phyloP scores from a whole-genome alignment of 2,888 invertebrate species.

The Alviniconcha strummeri region DNA sequence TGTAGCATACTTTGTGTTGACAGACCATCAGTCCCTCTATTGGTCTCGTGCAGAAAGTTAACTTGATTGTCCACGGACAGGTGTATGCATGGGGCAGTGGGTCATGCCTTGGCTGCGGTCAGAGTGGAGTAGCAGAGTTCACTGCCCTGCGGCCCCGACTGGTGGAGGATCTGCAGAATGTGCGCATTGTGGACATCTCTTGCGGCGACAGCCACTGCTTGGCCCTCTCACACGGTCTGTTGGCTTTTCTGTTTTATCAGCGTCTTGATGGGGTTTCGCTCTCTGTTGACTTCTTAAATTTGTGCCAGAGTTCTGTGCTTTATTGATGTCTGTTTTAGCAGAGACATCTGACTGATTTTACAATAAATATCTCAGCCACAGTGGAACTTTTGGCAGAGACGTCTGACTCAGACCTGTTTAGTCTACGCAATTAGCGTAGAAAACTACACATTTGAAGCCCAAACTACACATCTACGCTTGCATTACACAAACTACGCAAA shows the following conservation, averaged over 20 bases:
- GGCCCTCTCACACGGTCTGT: slow-evolving; percentile 77
- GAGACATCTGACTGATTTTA: too few relatives aligned
- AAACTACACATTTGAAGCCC: too few relatives aligned
- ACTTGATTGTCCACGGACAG: slow-evolving; percentile 48
- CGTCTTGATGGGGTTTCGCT: neutral
- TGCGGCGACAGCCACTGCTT: slow-evolving; percentile 80
- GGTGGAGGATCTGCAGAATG: slow-evolving; percentile 76
- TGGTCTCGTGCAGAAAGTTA: too few relatives aligned
- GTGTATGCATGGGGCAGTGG: slow-evolving; percentile 81
- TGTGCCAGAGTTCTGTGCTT: neutral
- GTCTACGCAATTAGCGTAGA: too few relatives aligned
- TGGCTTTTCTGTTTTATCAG: neutral
- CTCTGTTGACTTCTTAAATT: too few relatives aligned
- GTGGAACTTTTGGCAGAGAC: too few relatives aligned
- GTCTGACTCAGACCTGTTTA: too few relatives aligned
- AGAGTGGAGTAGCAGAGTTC: slow-evolving; percentile 77
- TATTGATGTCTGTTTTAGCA: neutral
- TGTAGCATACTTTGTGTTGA: too few relatives aligned
- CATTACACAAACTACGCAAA: too few relatives aligned
- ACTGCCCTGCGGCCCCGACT: slow-evolving; percentile 77
- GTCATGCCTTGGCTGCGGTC: slow-evolving; percentile 76
- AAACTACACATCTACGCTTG: too few relatives aligned
- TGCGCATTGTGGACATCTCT: slow-evolving; percentile 78
- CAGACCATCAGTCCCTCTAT: too few relatives aligned
- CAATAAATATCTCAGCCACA: too few relatives aligned